Percentiles rank a stretch among this genome's conserved stretches.
Evolutionary conservation across 2,113 vertebrate species (phyloP).

Genomic region (Apodemus speciosus): DNA sequence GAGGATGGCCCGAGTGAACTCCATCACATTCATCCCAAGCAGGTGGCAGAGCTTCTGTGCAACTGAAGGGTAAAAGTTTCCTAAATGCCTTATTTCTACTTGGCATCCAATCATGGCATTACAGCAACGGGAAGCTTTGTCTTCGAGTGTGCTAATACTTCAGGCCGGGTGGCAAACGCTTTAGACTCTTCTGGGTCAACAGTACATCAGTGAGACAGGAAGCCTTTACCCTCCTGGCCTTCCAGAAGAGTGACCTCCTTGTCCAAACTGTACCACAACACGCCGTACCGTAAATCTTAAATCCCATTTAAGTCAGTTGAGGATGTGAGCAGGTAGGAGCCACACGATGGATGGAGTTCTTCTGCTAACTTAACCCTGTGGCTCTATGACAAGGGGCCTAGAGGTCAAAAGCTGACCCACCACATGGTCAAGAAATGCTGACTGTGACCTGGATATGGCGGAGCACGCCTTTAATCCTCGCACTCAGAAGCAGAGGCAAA

Average conservation of each 20-base stretch:
- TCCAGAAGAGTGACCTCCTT: not conserved
- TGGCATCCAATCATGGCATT: rapidly evolving
- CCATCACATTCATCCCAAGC: constrained; percentile 98
- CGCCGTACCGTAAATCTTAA: not conserved
- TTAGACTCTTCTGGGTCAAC: not conserved
- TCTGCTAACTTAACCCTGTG: not conserved
- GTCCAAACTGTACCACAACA: not conserved
- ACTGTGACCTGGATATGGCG: not conserved
- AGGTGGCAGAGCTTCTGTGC: constrained; percentile 99
- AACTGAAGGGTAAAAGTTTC: constrained; percentile 82
- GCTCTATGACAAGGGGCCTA: not conserved
- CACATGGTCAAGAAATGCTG: not conserved
- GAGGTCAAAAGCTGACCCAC: not conserved
- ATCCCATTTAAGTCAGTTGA: not conserved
- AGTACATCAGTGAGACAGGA: not conserved
- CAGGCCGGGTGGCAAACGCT: not conserved
- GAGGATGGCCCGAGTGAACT: constrained; percentile 98
- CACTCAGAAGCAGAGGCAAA: not conserved
- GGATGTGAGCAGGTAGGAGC: not conserved
- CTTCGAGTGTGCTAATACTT: not conserved
- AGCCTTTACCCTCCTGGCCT: too few species aligned
- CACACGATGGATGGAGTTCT: not conserved
- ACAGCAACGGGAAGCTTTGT: not conserved
- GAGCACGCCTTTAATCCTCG: not conserved
- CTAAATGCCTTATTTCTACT: not conserved